These are phyloP conservation scores for Radopholus similis DNA, from an alignment of 1,140 invertebrate species.

Conservation along the genomic window DNA sequence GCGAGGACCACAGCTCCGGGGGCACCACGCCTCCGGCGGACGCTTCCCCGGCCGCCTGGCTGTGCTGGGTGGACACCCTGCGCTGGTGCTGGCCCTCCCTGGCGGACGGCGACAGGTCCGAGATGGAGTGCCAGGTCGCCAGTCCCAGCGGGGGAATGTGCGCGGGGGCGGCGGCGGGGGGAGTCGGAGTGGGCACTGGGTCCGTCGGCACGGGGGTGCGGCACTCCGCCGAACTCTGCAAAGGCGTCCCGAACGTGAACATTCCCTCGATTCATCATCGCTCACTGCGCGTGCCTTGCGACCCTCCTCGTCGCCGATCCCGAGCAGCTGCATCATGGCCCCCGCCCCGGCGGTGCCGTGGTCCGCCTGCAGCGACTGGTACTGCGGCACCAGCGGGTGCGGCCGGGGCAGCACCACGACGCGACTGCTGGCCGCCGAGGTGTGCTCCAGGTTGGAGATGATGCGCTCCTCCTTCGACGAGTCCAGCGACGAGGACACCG, in stretches of 20 bases:
- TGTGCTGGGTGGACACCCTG: constrained; percentile 1
- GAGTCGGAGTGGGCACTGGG: background rate
- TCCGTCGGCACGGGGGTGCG: background rate
- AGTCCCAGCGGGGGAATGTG: constrained; percentile 8
- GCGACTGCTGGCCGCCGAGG: background rate
- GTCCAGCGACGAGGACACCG: constrained; percentile 26
- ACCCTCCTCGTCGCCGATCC: background rate
- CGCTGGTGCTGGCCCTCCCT: background rate
- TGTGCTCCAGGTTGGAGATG: constrained; percentile 25
- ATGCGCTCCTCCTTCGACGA: constrained; percentile 29
- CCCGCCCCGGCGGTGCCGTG: background rate
- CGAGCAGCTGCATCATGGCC: background rate
- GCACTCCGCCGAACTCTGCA: constrained; percentile 1
- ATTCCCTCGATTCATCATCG: background rate
- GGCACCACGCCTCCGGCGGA: background rate
- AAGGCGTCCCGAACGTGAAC: background rate
- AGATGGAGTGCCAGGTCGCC: constrained; percentile 14
- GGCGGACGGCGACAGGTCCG: constrained; percentile 21
- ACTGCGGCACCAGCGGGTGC: background rate
- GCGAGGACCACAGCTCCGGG: constrained; percentile 13
- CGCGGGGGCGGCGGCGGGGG: background rate
- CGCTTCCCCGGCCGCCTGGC: background rate
- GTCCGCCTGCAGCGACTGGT: background rate
- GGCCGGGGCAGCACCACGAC: constrained; percentile 20
- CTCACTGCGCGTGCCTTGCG: background rate